Evolutionary conservation across 2,113 vertebrate species (phyloP).

Genomic region (Drymodes brunneopygia): DNA sequence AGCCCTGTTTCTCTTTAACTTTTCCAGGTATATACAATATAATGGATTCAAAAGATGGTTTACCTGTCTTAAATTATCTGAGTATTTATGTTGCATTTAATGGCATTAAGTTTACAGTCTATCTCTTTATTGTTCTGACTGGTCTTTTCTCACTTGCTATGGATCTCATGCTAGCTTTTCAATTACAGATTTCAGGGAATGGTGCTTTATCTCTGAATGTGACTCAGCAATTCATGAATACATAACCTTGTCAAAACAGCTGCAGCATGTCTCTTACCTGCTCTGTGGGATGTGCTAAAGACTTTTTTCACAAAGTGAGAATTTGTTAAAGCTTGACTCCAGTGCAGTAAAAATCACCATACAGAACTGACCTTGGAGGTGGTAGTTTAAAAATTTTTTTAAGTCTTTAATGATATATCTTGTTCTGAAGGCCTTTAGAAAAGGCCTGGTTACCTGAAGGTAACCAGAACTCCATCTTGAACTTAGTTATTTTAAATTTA

Average conservation of each 20-base stretch:
- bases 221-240: conserved; percentile 52
- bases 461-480: not conserved
- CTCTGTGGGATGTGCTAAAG: not conserved
- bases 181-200: conserved; percentile 35
- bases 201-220: conserved; percentile 18
- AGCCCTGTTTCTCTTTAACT: not conserved
- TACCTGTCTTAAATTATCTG: not conserved
- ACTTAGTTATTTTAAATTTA: not conserved
- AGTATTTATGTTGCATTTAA: not conserved
- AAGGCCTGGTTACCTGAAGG: not conserved
- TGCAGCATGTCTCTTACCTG: not conserved
- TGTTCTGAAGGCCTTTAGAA: not conserved
- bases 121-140: not conserved
- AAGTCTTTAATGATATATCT: not conserved
- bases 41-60: not conserved
- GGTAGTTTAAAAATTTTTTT: not conserved
- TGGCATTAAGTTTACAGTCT: not conserved
- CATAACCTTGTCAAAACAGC: conserved; percentile 29
- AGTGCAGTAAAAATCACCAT: not conserved
- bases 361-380: not conserved
- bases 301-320: not conserved
- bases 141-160: not conserved
- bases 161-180: conserved; percentile 2
- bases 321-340: not conserved
- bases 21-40: not conserved